Evolutionary conservation across 2,113 vertebrate genomes (phyloP).

Genomic region (Emydura subglobosa): DNA sequence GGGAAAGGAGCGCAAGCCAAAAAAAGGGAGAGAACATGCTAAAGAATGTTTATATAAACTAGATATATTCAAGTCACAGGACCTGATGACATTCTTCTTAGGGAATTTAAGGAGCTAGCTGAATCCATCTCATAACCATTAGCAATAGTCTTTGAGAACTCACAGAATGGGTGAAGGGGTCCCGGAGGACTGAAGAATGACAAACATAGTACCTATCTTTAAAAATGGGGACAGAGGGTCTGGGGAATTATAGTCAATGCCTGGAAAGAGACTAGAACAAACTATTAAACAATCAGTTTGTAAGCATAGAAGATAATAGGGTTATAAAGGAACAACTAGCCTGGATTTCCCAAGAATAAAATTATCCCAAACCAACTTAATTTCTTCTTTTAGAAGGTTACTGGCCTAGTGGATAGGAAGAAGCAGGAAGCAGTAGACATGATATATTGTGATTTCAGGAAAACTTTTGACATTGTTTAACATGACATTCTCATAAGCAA

Average conservation of each 20-base stretch:
- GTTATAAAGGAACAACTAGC: neutral
- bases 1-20: too few relatives aligned
- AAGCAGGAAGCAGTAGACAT: neutral
- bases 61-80: too few relatives aligned
- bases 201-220: neutral
- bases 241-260: neutral
- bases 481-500: too few relatives aligned
- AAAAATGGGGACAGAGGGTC: neutral
- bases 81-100: too few relatives aligned
- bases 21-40: too few relatives aligned
- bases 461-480: too few relatives aligned
- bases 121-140: neutral
- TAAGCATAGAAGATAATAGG: neutral
- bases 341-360: neutral
- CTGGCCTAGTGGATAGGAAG: neutral
- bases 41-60: too few relatives aligned
- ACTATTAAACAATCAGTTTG: neutral
- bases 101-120: too few relatives aligned
- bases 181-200: neutral
- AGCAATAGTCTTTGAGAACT: neutral
- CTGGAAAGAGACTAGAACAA: neutral
- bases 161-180: neutral
- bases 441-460: neutral
- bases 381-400: neutral
- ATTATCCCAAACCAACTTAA: neutral